Conservation (phyloP, 2,113 vertebrate species). For the Cebus imitator region DNA sequence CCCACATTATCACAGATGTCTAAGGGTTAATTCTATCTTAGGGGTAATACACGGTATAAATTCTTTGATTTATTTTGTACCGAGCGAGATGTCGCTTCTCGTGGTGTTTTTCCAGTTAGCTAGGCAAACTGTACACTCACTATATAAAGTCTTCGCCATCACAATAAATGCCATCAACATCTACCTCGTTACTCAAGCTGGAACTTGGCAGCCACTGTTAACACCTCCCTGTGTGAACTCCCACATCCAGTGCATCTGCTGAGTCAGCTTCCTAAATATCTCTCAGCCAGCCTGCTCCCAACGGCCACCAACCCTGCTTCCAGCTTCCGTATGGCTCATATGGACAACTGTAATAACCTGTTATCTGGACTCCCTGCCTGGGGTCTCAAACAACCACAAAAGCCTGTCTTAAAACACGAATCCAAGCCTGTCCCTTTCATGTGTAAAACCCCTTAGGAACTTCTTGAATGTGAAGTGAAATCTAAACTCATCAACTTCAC, state of each 20-base stretch:
- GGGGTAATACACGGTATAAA: background rate
- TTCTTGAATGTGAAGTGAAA: background rate
- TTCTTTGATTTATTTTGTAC: conserved; percentile 16
- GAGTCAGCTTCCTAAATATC: background rate
- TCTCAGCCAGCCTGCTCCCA: background rate
- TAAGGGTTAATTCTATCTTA: background rate
- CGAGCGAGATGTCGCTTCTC: background rate
- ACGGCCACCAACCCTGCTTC: background rate
- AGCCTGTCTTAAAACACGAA: background rate
- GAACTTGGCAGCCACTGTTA: background rate
- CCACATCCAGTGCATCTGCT: background rate
- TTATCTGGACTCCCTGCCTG: background rate
- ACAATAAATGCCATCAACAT: background rate
- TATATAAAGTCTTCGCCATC: background rate
- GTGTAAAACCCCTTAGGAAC: background rate
- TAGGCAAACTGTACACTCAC: background rate
- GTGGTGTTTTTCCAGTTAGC: background rate
- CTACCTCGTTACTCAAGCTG: background rate
- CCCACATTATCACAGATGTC: background rate
- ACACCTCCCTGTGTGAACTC: too few species aligned
- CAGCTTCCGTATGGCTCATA: background rate
- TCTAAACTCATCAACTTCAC: background rate
- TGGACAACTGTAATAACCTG: background rate
- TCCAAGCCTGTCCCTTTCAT: background rate
- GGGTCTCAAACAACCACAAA: background rate